phyloP scores from a whole-genome alignment of 2,888 invertebrate genomes.

The Agonopterix alstromeriana region DNA sequence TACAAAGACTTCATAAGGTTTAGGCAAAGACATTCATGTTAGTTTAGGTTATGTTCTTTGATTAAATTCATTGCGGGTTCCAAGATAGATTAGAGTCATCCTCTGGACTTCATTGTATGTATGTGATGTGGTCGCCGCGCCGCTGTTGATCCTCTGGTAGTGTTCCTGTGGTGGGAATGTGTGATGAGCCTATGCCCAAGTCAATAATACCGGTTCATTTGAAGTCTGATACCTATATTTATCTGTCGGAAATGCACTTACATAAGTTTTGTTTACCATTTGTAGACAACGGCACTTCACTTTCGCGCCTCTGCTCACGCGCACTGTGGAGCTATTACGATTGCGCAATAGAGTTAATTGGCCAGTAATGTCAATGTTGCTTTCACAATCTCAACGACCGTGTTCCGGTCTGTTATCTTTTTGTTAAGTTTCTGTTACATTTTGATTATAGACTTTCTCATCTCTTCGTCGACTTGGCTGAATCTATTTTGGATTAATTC shows the following conservation, averaged over 20 bases:
- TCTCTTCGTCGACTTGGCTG: conserved; percentile 5
- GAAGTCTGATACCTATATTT: conserved; percentile 7
- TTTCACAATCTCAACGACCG: conserved; percentile 51
- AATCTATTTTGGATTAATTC: too few species aligned
- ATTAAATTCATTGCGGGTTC: too few species aligned
- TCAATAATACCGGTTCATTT: too few species aligned
- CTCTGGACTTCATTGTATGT: too few species aligned
- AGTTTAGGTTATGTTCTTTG: too few species aligned
- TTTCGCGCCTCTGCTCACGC: conserved; percentile 40
- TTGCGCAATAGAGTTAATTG: conserved; percentile 61
- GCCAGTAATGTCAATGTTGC: conserved; percentile 67
- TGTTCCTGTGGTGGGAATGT: too few species aligned
- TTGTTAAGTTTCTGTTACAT: conserved; percentile 36
- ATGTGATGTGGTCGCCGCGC: too few species aligned
- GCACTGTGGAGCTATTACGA: conserved; percentile 23
- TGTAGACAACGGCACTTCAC: conserved; percentile 37
- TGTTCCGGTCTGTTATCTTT: conserved; percentile 52
- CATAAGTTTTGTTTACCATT: conserved; percentile 63
- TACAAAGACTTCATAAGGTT: too few species aligned
- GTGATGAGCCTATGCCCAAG: too few species aligned
- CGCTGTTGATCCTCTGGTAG: too few species aligned
- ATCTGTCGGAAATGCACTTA: conserved; percentile 51
- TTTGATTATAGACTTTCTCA: conserved; percentile 43
- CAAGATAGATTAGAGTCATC: too few species aligned
- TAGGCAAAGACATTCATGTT: too few species aligned